Conservation (phyloP, 2,113 vertebrate species). For the Bos javanicus region DNA sequence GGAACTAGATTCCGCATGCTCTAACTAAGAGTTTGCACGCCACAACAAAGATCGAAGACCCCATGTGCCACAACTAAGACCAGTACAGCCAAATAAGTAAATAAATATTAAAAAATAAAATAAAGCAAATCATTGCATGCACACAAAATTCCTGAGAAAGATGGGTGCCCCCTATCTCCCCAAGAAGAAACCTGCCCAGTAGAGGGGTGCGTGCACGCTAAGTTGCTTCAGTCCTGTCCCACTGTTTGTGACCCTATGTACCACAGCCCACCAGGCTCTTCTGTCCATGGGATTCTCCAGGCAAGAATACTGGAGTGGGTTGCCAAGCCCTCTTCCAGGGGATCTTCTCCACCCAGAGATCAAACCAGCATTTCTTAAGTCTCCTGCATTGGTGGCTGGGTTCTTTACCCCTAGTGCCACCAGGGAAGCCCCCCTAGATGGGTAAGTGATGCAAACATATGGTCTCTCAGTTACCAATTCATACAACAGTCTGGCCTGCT, state of each 20-base stretch:
- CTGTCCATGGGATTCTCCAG: neutral
- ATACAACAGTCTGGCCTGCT: neutral
- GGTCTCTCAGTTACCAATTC: neutral
- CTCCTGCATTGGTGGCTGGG: neutral
- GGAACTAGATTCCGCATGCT: neutral
- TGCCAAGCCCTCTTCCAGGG: neutral
- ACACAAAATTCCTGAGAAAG: neutral
- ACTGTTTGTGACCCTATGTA: neutral
- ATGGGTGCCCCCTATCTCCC: neutral
- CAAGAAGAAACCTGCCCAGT: neutral
- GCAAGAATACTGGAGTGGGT: neutral
- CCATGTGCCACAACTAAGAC: neutral
- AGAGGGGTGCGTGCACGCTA: rapidly evolving
- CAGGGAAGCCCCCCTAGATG: neutral
- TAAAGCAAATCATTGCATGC: neutral
- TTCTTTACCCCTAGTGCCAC: neutral
- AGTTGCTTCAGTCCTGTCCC: neutral
- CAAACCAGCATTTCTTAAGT: neutral
- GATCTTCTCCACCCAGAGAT: neutral
- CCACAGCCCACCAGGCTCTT: neutral
- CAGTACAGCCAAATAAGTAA: neutral
- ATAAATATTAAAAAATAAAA: neutral
- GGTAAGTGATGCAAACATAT: neutral
- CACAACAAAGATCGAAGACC: neutral
- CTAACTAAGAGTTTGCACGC: neutral